Conservation (phyloP, 2,888 invertebrate genomes). For the Drosophila percnosoma region DNA sequence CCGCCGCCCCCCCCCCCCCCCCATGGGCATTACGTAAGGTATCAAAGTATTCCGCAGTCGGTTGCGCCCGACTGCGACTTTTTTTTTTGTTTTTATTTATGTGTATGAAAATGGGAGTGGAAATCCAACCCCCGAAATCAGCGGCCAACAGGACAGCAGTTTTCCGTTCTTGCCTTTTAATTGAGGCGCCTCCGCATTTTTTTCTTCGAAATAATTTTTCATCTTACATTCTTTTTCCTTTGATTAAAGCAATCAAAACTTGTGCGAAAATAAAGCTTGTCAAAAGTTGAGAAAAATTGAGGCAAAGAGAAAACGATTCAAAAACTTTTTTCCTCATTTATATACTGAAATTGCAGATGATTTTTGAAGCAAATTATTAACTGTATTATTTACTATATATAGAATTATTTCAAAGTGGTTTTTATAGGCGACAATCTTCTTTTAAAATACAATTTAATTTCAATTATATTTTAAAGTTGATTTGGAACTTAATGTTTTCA, state of each 20-base stretch:
- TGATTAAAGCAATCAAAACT: constrained; percentile 57
- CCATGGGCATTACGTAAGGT: background rate
- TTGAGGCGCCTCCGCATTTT: background rate
- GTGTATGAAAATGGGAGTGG: background rate
- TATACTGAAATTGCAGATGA: too few species aligned
- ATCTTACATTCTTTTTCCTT: constrained; percentile 1
- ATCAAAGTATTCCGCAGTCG: background rate
- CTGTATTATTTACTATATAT: too few species aligned
- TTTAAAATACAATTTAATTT: background rate
- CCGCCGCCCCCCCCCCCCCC: accelerated
- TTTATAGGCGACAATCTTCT: too few species aligned
- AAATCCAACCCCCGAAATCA: background rate
- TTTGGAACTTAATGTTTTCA: background rate
- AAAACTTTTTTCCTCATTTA: background rate
- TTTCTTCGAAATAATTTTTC: background rate
- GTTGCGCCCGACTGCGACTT: background rate
- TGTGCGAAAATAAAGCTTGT: constrained; percentile 21
- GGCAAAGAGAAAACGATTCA: background rate
- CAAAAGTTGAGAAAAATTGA: constrained; percentile 8
- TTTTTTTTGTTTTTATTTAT: background rate
- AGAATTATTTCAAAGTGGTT: too few species aligned
- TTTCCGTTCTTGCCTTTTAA: background rate
- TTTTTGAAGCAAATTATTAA: too few species aligned
- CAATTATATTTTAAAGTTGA: background rate
- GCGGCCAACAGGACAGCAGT: background rate